Base-by-base conservation (phyloP, 1,140 invertebrate species). In the Leptonema lineaticorne region DNA sequence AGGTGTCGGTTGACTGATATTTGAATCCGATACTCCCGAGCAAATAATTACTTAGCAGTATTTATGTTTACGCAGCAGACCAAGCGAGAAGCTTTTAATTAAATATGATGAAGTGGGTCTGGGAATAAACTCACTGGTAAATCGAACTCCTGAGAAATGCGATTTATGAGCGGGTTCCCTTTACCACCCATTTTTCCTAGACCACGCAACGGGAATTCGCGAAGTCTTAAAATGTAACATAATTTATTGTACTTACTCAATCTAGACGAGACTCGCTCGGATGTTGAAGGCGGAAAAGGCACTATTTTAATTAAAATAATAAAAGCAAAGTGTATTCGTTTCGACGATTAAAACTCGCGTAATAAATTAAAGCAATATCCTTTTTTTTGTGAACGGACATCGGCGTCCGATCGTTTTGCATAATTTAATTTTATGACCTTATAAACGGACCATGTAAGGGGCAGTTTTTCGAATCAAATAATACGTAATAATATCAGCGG, bases 11-110 rank as follows among this genome's bases (percentile, higher is more conserved):
- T 22, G 50, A 26, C 20, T 53, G 50, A 53, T 53, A 53, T 53
- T 53, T 22, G 50, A 53, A 53, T 53, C 27, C 50, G 50, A 53
- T 53, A 53, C 50, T 26, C 6, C 24, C 8, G 22, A 26, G 22
- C 50, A 53, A 53, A 53, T 53, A 53, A 53, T 53, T 53, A 53
- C 50, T 53, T 53, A 53, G 50, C 50, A 53, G 50, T 53, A 24
- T 53, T 53, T 53, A 22, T 53, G 50, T 53, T 53, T 53, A 53
- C 50, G 22, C 50, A 53, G 50, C 50, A 53, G 50, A 53, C 50
- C 50, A 53, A 24, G 50, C 50, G 50, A 53, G 50, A 53, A 53
- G 50, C 50, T 53, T 53, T 53, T 53, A 53, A 53, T 53, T 53
- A 53, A 53, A 53, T 53, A 53, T 53, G 50, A 53, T 53, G 50